Base-by-base conservation (phyloP, 2,888 invertebrate species). In the Coelogynopora nodosa region DNA sequence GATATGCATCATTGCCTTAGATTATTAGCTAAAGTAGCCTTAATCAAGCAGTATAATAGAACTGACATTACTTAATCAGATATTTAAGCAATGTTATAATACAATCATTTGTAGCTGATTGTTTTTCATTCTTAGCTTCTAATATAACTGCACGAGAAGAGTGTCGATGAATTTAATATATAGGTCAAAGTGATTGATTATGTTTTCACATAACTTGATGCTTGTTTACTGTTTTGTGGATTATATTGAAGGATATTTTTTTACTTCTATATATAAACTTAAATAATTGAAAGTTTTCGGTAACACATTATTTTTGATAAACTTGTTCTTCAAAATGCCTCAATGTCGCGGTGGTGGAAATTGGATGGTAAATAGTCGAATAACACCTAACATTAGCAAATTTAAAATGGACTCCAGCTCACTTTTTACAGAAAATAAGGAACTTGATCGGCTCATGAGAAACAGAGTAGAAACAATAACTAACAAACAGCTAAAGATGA, bases 311-410 rank as follows among this genome's bases (percentile, higher is more conserved):
- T n/a, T n/a, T n/a, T n/a, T n/a, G n/a, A n/a, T n/a, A n/a, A n/a
- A n/a, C n/a, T n/a, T n/a, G n/a, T n/a, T n/a, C n/a, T n/a, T 74
- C 2, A 74, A 74, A 74, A 74, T 74, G 74, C 74, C 74, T 74
- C 74, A 74, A 74, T 23, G 18, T 2, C 5, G 23, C 2, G 74
- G 74, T 13, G 2, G 23, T 74, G 74, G 74, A 5, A 74, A 26
- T 26, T 74, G 74, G 74, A 74, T 74, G 74, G 74, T 74, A 74
- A 74, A 74, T 26, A 13, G 10, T 26, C 74, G 74, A 23, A 23
- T 74, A 13, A 74, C 74, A 5, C 74, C 74, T 5, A 74, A 5
- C 27, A 5, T 74, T 23, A n/a, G 18, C 23, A 74, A 74, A 23
- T 2, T 74, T 23, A 74, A 74, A 74, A 74, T 74, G 74, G 74